Conservation (phyloP, 2,888 invertebrate species). For the Orthonevra nobilis region DNA sequence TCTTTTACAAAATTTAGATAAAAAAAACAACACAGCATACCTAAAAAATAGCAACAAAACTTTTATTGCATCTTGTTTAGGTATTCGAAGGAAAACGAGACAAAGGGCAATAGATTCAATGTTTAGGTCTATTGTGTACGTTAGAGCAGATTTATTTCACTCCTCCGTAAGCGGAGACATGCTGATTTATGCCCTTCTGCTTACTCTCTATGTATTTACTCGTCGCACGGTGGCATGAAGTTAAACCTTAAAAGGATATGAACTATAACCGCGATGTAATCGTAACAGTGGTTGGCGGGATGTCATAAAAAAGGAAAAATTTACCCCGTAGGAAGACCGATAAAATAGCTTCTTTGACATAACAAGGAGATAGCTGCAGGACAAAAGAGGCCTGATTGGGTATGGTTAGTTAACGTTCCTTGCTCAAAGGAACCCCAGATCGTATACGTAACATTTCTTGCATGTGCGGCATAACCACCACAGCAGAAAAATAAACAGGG, state of each 20-base stretch:
- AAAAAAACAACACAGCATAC: background rate
- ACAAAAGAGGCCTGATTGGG: conserved; percentile 3
- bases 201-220: conserved; percentile 10
- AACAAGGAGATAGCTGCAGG: conserved; percentile 12
- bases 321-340: background rate
- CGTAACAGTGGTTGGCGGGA: background rate
- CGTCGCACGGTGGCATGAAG: background rate
- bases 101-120: conserved; percentile 25
- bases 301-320: background rate
- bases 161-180: conserved; percentile 10
- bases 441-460: no score
- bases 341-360: conserved; percentile 6
- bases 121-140: conserved; percentile 26
- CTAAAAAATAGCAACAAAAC: background rate
- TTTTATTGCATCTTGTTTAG: conserved; percentile 20
- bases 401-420: conserved; percentile 21
- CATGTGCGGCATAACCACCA: no score
- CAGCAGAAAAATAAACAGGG: no score
- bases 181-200: conserved; percentile 21
- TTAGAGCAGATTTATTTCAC: conserved; percentile 10
- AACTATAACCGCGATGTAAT: conserved; percentile 21
- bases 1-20: background rate
- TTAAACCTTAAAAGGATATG: conserved; percentile 4
- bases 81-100: conserved; percentile 9
- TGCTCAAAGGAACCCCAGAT: background rate